Evolutionary conservation across 64 coral and sea anemone genomes (phyloP).

Genomic region (Trachythela sp.): DNA sequence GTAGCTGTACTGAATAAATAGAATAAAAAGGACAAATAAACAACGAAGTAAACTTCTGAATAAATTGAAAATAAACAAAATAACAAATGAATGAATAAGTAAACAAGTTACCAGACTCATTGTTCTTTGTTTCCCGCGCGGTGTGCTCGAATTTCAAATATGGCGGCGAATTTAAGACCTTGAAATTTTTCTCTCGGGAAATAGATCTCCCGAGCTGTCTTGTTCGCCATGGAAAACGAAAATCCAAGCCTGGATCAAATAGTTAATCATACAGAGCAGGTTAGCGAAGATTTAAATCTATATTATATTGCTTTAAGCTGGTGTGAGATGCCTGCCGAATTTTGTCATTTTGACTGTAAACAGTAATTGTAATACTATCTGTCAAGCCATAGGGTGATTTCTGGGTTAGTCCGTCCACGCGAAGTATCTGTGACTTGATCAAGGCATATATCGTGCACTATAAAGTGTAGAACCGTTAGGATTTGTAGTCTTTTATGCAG

Average conservation of each 20-base stretch:
- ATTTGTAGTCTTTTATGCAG: background rate
- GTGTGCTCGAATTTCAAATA: slow-evolving; percentile 4
- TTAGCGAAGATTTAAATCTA: background rate
- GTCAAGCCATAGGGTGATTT: background rate
- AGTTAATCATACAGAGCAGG: slow-evolving; percentile 13
- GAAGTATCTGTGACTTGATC: background rate
- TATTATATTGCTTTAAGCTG: background rate
- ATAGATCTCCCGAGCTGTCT: background rate
- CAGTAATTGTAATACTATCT: background rate
- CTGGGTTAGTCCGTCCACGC: background rate
- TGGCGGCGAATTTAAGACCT: slow-evolving; percentile 12
- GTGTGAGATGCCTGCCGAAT: background rate
- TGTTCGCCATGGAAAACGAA: background rate
- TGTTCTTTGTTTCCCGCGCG: slow-evolving; percentile 4
- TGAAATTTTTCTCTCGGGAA: background rate
- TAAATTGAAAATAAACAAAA: too few relatives aligned
- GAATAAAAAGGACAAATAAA: too few relatives aligned
- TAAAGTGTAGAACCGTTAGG: background rate
- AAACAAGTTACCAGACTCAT: background rate
- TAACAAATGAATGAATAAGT: background rate
- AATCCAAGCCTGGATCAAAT: background rate
- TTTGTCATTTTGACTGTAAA: slow-evolving; percentile 6
- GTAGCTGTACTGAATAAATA: too few relatives aligned
- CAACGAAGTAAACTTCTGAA: too few relatives aligned
- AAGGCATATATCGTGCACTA: background rate